A percentile compares a stretch with the other conserved stretches of the same genome.
Evolutionary conservation across 2,113 vertebrate species (phyloP).

Genomic region (Oryzias javanicus): DNA sequence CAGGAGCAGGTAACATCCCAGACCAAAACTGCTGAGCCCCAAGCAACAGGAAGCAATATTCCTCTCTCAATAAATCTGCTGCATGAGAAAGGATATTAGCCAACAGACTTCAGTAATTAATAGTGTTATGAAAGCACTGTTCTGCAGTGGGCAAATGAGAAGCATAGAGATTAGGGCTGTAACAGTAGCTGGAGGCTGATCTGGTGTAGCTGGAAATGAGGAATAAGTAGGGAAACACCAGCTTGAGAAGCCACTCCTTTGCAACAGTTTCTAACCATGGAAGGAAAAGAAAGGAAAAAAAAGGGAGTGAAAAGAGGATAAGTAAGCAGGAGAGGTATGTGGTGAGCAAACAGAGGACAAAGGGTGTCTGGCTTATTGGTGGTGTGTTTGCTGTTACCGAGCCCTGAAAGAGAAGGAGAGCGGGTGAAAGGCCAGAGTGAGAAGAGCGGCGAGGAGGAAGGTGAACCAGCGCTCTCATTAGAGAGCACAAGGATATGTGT

Average conservation of each 20-base stretch:
- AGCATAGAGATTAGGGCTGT: conserved; percentile 15
- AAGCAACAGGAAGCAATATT: conserved; percentile 62
- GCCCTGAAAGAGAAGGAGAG: conserved; percentile 42
- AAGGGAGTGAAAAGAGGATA: conserved; percentile 43
- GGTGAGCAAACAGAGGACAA: conserved; percentile 70
- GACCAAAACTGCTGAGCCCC: conserved; percentile 20
- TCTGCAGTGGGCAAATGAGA: conserved; percentile 19
- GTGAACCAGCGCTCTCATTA: conserved; percentile 42
- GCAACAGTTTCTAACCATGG: conserved; percentile 41
- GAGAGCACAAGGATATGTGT: conserved; percentile 1
- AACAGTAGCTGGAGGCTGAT: conserved; percentile 20
- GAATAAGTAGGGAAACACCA: conserved; percentile 7
- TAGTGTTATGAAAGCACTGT: conserved; percentile 42
- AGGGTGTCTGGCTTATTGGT: conserved; percentile 57
- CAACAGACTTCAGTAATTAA: conserved; percentile 45
- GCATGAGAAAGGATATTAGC: conserved; percentile 64
- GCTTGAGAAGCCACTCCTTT: conserved; percentile 27
- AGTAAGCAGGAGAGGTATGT: conserved; percentile 62
- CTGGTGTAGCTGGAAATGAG: conserved; percentile 9
- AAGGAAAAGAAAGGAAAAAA: conserved; percentile 20
- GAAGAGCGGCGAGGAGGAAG: conserved; percentile 23
- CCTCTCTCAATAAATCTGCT: conserved; percentile 43
- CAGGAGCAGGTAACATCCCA: conserved; percentile 55
- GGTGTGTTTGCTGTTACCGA: conserved; percentile 54
- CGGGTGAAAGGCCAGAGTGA: conserved; percentile 36